A percentile compares a stretch with the other conserved stretches of the same genome.
These are phyloP conservation scores for Alethe diademata DNA, from an alignment of 2,113 vertebrate species.

Conservation along the genomic window DNA sequence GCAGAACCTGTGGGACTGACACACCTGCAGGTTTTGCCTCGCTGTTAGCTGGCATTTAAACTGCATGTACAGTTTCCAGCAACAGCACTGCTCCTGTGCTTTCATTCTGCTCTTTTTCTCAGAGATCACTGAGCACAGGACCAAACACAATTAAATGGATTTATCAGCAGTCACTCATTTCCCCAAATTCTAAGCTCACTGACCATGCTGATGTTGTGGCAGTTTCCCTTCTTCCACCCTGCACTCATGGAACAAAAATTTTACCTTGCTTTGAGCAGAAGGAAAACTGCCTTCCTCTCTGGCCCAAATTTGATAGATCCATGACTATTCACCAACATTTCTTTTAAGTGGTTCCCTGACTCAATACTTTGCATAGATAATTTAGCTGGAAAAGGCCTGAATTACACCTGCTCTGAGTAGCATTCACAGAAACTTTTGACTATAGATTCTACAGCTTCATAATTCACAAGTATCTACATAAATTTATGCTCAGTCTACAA, in stretches of 20 bases:
- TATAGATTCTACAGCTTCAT: not conserved
- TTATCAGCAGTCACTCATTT: not conserved
- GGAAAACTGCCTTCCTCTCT: not conserved
- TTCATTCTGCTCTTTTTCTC: constrained; percentile 1
- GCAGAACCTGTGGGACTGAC: not conserved
- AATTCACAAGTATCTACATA: not conserved
- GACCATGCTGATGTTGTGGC: not conserved
- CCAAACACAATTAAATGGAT: constrained; percentile 18
- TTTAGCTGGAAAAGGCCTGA: not conserved
- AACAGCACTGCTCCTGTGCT: not conserved
- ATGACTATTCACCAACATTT: not conserved
- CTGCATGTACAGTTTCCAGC: not conserved
- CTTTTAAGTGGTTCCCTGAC: not conserved
- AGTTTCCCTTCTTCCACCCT: not conserved
- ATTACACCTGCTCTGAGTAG: not conserved
- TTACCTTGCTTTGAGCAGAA: not conserved
- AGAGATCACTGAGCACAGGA: not conserved
- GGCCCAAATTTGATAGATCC: not conserved
- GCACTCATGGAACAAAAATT: not conserved
- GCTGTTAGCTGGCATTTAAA: not conserved
- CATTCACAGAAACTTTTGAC: not conserved
- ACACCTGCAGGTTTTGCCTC: not conserved
- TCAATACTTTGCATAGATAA: not conserved
- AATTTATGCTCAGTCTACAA: rapidly evolving
- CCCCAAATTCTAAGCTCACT: not conserved